phyloP scores from a whole-genome alignment of 1,140 invertebrate genomes.

The Penaeus indicus region DNA sequence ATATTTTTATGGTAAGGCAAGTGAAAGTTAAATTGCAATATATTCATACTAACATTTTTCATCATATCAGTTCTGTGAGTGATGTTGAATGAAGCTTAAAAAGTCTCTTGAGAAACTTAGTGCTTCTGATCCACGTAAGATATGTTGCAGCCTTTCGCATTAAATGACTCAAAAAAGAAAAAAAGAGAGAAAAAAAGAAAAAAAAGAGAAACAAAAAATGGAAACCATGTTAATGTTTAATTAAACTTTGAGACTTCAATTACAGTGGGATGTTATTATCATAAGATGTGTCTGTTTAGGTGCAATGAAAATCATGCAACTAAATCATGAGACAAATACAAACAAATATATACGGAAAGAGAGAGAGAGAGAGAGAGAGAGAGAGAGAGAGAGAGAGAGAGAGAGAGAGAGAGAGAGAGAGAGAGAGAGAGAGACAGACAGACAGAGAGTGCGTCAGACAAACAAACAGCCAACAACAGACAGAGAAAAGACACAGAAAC shows the following conservation, averaged over 20 bases:
- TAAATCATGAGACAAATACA: not conserved
- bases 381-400: slow-evolving; percentile 30
- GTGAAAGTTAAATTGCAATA: not conserved
- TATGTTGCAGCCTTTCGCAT: no score
- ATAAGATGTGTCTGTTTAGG: not conserved
- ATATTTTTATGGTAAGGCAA: not conserved
- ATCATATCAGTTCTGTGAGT: no score
- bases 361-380: not conserved
- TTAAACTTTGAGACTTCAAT: not conserved
- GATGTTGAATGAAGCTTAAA: no score
- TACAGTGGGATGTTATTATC: no score
- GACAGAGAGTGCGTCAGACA: not conserved
- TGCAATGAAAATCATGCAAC: not conserved
- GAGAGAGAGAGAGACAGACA: not conserved
- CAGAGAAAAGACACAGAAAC: not conserved
- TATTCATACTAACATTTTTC: no score
- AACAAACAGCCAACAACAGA: not conserved
- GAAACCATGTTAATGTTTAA: not conserved
- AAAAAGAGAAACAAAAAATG: no score
- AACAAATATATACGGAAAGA: not conserved
- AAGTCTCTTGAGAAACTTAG: no score
- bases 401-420: slow-evolving; percentile 30
- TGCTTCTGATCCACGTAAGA: no score
- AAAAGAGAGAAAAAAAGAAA: no score
- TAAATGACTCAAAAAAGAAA: no score